Conservation (phyloP, 2,888 invertebrate species). For the Torymus aiolomorphi region DNA sequence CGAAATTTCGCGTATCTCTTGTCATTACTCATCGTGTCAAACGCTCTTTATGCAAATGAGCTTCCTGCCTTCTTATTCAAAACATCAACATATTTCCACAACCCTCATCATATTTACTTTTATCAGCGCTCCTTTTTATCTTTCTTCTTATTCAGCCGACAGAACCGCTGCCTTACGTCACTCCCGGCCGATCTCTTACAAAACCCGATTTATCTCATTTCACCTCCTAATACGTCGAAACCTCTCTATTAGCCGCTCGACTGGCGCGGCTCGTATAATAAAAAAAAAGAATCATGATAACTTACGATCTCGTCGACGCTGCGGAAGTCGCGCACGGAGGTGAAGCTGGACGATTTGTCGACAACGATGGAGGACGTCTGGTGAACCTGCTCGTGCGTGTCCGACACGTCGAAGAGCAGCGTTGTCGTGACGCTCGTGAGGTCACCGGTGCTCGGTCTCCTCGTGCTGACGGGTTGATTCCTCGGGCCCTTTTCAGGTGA, state of each 20-base stretch:
- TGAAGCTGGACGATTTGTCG: conserved; percentile 42
- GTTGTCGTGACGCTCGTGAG: conserved; percentile 34
- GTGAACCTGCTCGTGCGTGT: conserved; percentile 37
- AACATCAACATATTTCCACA: too few relatives aligned
- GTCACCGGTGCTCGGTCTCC: conserved; percentile 69
- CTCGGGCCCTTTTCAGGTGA: background rate
- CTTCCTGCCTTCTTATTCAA: too few relatives aligned
- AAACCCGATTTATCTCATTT: too few relatives aligned
- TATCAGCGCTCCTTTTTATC: too few relatives aligned
- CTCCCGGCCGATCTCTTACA: too few relatives aligned
- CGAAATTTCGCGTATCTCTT: too few relatives aligned
- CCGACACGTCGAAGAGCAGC: conserved; percentile 52
- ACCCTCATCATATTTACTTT: too few relatives aligned
- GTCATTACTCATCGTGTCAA: too few relatives aligned
- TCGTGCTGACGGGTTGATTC: conserved; percentile 72
- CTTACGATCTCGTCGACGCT: conserved; percentile 48
- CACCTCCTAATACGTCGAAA: too few relatives aligned
- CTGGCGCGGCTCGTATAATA: background rate
- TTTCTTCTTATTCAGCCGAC: too few relatives aligned
- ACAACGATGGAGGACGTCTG: conserved; percentile 1
- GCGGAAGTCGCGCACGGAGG: conserved; percentile 33
- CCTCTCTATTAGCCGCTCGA: background rate
- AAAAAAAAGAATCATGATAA: background rate
- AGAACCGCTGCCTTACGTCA: too few relatives aligned
- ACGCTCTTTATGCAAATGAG: too few relatives aligned